Evolutionary conservation across 2,113 vertebrate species (phyloP).

Genomic region (Pelusios castaneus): DNA sequence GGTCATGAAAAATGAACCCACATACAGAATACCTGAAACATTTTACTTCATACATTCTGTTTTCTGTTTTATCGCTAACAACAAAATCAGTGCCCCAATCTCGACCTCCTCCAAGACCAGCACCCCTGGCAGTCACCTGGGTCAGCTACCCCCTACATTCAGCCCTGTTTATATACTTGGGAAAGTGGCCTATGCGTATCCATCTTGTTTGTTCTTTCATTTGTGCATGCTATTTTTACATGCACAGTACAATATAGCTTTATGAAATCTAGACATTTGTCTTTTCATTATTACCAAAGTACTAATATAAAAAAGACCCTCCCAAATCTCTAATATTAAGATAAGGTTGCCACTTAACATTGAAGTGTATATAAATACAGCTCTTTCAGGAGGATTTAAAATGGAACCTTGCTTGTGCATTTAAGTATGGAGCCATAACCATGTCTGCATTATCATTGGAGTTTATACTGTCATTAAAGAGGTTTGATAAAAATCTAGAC

Average conservation of each 20-base stretch:
- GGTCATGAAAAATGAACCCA: too few relatives aligned
- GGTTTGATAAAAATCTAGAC: slow-evolving; percentile 63
- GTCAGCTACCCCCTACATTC: too few relatives aligned
- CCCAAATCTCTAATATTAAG: background rate
- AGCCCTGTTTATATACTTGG: background rate
- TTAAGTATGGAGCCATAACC: slow-evolving; percentile 37
- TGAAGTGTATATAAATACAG: slow-evolving; percentile 2
- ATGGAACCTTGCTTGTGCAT: slow-evolving; percentile 44
- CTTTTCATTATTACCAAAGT: background rate
- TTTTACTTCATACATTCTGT: too few relatives aligned
- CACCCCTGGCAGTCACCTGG: too few relatives aligned
- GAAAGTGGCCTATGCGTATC: background rate
- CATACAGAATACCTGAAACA: too few relatives aligned
- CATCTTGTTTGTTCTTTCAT: background rate
- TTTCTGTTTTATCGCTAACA: too few relatives aligned
- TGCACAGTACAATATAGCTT: fast-evolving
- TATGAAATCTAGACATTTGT: background rate
- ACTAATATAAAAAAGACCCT: background rate
- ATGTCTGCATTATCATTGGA: slow-evolving; percentile 51
- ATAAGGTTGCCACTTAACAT: background rate
- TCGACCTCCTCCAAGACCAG: too few relatives aligned
- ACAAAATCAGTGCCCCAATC: too few relatives aligned
- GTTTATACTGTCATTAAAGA: slow-evolving; percentile 59
- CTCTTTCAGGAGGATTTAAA: slow-evolving; percentile 42
- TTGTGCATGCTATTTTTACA: background rate